Evolutionary conservation across 2,113 vertebrate species (phyloP).

Genomic region (Gobio gobio): DNA sequence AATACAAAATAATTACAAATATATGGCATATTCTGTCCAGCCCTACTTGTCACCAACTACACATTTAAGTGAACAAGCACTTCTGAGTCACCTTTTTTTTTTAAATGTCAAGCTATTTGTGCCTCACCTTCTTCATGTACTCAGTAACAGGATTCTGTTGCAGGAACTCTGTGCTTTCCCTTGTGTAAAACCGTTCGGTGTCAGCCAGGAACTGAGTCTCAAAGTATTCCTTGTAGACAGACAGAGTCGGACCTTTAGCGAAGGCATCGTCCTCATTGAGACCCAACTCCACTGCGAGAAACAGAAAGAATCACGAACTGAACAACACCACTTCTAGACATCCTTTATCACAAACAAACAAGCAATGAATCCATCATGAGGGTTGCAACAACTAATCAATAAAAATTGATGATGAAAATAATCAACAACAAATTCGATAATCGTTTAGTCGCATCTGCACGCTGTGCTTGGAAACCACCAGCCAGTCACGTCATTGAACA

Average conservation of each 20-base stretch:
- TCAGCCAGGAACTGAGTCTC: constrained; percentile 98
- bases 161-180: constrained; percentile 98
- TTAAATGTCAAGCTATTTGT: too few species aligned
- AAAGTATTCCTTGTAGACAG: constrained; percentile 98
- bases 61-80: too few species aligned
- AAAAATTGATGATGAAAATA: too few species aligned
- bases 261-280: constrained; percentile 98
- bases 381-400: too few species aligned
- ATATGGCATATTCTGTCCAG: too few species aligned
- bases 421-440: too few species aligned
- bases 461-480: too few species aligned
- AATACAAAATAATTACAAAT: too few species aligned
- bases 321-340: neutral
- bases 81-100: too few species aligned
- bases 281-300: constrained; percentile 88
- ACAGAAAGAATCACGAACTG: neutral
- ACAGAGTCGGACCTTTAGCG: constrained; percentile 96
- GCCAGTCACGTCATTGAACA: too few species aligned
- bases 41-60: too few species aligned
- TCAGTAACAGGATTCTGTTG: constrained; percentile 98
- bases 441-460: too few species aligned
- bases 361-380: neutral
- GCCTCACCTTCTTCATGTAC: constrained; percentile 96
- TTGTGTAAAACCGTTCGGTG: constrained; percentile 97
- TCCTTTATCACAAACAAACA: neutral